phyloP scores from a whole-genome alignment of 2,113 vertebrate species.

The Hemichromis elongatus region DNA sequence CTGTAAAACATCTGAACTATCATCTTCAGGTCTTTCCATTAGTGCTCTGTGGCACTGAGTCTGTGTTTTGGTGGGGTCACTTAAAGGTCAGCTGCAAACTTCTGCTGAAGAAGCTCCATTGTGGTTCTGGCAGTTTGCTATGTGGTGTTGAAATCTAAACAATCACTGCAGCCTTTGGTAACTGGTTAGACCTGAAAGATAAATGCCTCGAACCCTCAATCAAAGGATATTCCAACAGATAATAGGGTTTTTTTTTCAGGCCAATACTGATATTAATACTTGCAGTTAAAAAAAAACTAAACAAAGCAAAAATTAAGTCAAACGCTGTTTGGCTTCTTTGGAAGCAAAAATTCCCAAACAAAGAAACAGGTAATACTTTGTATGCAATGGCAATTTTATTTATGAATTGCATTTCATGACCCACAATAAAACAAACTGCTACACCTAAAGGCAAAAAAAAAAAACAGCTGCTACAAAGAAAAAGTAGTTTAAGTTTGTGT shows the following conservation, averaged over 20 bases:
- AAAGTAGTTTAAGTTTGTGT: not conserved
- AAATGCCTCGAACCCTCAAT: not conserved
- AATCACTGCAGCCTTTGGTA: not conserved
- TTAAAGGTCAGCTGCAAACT: not conserved
- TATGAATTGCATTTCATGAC: not conserved
- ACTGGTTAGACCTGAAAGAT: not conserved
- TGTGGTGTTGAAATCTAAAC: not conserved
- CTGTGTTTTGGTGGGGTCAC: not conserved
- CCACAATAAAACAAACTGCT: not conserved
- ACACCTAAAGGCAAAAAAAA: not conserved
- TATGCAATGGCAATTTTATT: not conserved
- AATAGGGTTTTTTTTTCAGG: accelerated
- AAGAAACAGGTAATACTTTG: not conserved
- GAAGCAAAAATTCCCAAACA: not conserved
- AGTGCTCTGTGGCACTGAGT: accelerated
- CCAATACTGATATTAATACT: not conserved
- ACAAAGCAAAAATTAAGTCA: not conserved
- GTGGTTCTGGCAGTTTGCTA: not conserved
- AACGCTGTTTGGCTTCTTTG: not conserved
- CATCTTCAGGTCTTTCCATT: not conserved
- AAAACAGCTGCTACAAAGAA: not conserved
- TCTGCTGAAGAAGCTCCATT: not conserved
- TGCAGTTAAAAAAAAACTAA: not conserved
- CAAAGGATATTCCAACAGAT: not conserved
- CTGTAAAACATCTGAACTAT: not conserved